Conservation (phyloP, 2,888 invertebrate genomes). For the Clivina fossor region DNA sequence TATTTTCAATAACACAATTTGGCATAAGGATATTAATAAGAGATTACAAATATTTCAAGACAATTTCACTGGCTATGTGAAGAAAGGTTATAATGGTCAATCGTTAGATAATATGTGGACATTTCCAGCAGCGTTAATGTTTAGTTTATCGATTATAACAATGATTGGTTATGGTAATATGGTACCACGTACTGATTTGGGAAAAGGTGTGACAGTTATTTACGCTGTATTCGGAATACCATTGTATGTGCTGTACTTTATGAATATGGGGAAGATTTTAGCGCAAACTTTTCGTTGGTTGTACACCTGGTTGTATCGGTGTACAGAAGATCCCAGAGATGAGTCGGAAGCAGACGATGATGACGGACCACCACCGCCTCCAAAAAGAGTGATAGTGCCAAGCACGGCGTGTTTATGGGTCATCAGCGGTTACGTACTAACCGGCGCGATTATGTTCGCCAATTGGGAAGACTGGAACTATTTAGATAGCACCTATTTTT, state of each 20-base stretch:
- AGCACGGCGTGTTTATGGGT: conserved; percentile 90
- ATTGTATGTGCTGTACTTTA: conserved; percentile 81
- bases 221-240: conserved; percentile 89
- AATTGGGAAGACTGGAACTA: conserved; percentile 89
- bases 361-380: conserved; percentile 57
- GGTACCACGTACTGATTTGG: conserved; percentile 79
- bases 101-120: conserved; percentile 76
- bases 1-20: conserved; percentile 67
- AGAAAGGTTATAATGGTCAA: conserved; percentile 69
- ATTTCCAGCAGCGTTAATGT: conserved; percentile 87
- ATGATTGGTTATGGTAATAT: conserved; percentile 92
- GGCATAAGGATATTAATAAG: conserved; percentile 62
- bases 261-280: conserved; percentile 86
- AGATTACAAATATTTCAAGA: conserved; percentile 69
- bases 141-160: conserved; percentile 83
- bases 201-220: conserved; percentile 79
- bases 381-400: conserved; percentile 77
- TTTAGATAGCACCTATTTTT: conserved; percentile 84
- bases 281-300: conserved; percentile 81
- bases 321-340: conserved; percentile 57
- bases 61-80: conserved; percentile 65
- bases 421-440: conserved; percentile 77
- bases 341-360: conserved; percentile 56
- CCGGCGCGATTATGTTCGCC: conserved; percentile 85
- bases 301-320: conserved; percentile 75